Conservation (phyloP, 1,140 invertebrate genomes). For the Drosophila lacertosa region DNA sequence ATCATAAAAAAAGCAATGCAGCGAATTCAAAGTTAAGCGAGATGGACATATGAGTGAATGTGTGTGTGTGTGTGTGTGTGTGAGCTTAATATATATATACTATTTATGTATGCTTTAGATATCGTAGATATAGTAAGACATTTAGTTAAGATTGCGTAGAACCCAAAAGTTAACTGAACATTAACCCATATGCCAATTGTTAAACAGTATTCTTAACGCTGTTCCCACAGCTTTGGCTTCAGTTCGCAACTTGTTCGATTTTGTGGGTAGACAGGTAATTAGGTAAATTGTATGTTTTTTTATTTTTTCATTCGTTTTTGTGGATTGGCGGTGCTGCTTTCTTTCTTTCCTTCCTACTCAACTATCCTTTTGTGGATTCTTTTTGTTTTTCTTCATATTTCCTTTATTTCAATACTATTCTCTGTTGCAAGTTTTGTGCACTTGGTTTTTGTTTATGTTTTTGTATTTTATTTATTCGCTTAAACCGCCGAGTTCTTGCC, state of each 20-base stretch:
- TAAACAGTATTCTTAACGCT: constrained; percentile 40
- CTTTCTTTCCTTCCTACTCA: too few relatives aligned
- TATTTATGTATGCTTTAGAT: constrained; percentile 48
- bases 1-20: constrained; percentile 34
- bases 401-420: constrained; percentile 44
- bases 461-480: constrained; percentile 49
- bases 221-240: constrained; percentile 66
- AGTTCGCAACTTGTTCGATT: constrained; percentile 35
- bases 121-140: constrained; percentile 49
- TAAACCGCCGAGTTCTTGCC: constrained; percentile 94
- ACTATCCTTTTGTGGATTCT: constrained; percentile 5
- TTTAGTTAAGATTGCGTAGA: constrained; percentile 54
- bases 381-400: too few relatives aligned
- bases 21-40: constrained; percentile 43
- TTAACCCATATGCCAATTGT: constrained; percentile 52
- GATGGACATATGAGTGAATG: constrained; percentile 35
- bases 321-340: constrained; percentile 6
- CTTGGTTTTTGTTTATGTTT: background rate
- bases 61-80: constrained; percentile 2
- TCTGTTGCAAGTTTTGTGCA: constrained; percentile 54
- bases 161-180: constrained; percentile 26
- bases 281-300: constrained; percentile 7
- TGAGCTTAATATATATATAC: constrained; percentile 45
- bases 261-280: constrained; percentile 13
- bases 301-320: constrained; percentile 12